Conservation (phyloP, 1,140 invertebrate species). For the Drosophila trapezifrons region DNA sequence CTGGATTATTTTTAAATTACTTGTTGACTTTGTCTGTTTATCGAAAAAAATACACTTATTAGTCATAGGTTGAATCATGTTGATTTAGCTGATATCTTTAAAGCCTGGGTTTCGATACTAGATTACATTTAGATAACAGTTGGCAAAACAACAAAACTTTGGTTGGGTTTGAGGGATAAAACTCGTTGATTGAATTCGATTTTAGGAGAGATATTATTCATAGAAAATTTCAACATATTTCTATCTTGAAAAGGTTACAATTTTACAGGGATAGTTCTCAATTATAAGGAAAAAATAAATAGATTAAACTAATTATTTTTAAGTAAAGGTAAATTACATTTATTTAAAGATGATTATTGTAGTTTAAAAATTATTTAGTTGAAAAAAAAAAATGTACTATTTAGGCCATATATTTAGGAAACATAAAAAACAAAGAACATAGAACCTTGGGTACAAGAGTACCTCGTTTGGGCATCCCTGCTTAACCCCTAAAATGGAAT, state of each 20-base stretch:
- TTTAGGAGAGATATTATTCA: background rate
- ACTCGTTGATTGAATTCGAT: background rate
- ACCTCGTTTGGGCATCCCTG: too few species aligned
- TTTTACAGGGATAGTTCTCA: too few species aligned
- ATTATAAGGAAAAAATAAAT: too few species aligned
- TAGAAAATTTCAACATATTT: background rate
- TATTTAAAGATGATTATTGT: too few species aligned
- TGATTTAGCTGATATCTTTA: constrained; percentile 14
- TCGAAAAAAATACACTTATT: constrained; percentile 15
- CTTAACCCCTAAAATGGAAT: background rate
- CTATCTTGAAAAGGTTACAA: too few species aligned
- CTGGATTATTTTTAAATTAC: background rate
- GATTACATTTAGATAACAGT: constrained; percentile 20
- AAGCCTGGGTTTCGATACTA: constrained; percentile 2
- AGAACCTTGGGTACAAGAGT: too few species aligned
- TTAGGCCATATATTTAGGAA: too few species aligned
- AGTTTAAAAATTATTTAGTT: too few species aligned
- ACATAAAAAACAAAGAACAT: too few species aligned
- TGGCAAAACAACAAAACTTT: constrained; percentile 46
- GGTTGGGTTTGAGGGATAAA: background rate
- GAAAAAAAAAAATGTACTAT: too few species aligned
- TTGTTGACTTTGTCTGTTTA: constrained; percentile 28
- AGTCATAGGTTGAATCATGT: constrained; percentile 12
- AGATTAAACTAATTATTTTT: too few species aligned
- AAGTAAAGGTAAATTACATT: too few species aligned